phyloP scores from a whole-genome alignment of 2,888 invertebrate species.

The Amphipoea lucens region DNA sequence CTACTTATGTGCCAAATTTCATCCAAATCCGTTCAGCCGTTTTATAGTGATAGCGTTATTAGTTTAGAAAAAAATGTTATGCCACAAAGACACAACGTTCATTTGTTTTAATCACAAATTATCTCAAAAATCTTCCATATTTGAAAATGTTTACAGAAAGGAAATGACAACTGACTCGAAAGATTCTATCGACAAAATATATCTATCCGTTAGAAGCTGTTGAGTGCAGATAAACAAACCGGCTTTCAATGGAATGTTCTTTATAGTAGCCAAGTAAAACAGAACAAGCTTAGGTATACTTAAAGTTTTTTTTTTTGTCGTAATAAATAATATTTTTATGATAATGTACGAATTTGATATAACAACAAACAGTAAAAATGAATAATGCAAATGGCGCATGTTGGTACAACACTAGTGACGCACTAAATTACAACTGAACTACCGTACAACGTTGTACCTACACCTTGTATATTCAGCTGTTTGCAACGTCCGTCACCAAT shows the following conservation, averaged over 20 bases:
- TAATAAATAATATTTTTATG: constrained; percentile 18
- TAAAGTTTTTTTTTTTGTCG: constrained; percentile 29
- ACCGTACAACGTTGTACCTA: constrained; percentile 25
- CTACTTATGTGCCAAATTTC: background rate
- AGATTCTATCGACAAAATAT: constrained; percentile 60
- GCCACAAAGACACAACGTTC: background rate
- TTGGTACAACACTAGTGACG: constrained; percentile 34
- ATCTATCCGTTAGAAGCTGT: constrained; percentile 56
- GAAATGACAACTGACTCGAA: constrained; percentile 54
- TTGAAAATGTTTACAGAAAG: constrained; percentile 59
- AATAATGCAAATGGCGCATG: constrained; percentile 42
- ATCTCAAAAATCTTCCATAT: constrained; percentile 31
- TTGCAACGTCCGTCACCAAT: constrained; percentile 39
- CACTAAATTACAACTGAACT: constrained; percentile 51
- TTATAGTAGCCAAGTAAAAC: constrained; percentile 36
- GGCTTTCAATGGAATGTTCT: constrained; percentile 52
- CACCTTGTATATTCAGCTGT: constrained; percentile 26
- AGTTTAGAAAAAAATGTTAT: background rate
- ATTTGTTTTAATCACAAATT: constrained; percentile 36
- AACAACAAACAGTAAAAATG: constrained; percentile 41
- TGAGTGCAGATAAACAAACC: constrained; percentile 61
- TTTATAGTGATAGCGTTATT: background rate
- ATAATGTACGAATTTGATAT: constrained; percentile 1
- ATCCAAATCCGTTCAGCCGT: background rate
- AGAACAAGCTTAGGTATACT: constrained; percentile 12